phyloP scores from a whole-genome alignment of 2,888 invertebrate genomes.

The Acleris laterana region DNA sequence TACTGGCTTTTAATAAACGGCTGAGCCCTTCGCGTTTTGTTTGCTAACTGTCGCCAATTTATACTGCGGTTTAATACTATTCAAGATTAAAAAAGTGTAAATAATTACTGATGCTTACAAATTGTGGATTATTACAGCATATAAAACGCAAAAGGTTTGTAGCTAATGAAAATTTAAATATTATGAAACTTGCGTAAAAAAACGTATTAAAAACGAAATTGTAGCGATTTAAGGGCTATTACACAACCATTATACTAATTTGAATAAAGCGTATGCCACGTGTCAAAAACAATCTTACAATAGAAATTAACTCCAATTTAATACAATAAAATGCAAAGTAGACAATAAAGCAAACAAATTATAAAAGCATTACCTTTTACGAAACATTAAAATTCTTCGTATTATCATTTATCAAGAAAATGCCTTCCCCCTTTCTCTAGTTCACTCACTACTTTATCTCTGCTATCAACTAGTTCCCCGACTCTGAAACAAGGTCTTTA shows the following conservation, averaged over 20 bases:
- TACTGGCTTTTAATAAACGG: conserved; percentile 65
- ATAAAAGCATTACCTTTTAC: conserved; percentile 73
- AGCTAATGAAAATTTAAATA: neutral
- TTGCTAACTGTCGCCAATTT: conserved; percentile 57
- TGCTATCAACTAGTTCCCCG: conserved; percentile 1
- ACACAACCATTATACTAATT: conserved; percentile 24
- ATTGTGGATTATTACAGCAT: neutral
- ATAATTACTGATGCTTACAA: neutral
- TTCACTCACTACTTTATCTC: conserved; percentile 13
- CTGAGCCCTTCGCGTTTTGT: conserved; percentile 57
- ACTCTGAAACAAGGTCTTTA: conserved; percentile 39
- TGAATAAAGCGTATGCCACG: conserved; percentile 37
- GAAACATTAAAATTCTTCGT: conserved; percentile 69
- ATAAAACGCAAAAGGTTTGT: neutral
- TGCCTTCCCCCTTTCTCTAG: conserved; percentile 69
- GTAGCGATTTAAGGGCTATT: conserved; percentile 30
- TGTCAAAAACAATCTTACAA: conserved; percentile 34
- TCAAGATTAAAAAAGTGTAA: conserved; percentile 3
- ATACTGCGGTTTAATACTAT: conserved; percentile 46
- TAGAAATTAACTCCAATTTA: conserved; percentile 69
- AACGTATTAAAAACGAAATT: conserved; percentile 18
- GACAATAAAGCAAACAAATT: conserved; percentile 81
- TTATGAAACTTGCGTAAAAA: neutral
- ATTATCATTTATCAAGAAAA: conserved; percentile 76
- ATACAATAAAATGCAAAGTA: conserved; percentile 75